Evolutionary conservation across 2,888 invertebrate species (phyloP), one percentile per base, ranked within the genome.

Genomic region (Calameuta idolon): DNA sequence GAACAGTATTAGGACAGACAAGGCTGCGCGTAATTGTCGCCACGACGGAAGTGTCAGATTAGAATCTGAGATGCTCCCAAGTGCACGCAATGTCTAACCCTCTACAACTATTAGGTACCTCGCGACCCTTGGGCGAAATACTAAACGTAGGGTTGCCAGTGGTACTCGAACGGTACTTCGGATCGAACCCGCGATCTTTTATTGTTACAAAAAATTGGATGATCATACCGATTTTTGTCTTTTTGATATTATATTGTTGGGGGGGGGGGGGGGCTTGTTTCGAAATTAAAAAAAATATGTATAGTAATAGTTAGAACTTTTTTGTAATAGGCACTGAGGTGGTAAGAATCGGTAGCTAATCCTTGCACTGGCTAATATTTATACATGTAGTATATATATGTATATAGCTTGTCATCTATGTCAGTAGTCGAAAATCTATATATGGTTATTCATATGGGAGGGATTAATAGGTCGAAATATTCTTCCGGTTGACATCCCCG

Each of bases 31-130:
- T 87, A 89, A 89, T 89, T 88, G 89, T 86, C 83, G 84, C 81
- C 85, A 80, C 86, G 89, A 88, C 89, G 90, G 90, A 90, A 90
- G 89, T 90, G 90, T 89, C 88, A 89, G 90, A 90, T 90, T 88
- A 88, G 84, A 89, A 90, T 90, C 90, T 89, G 89, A 90, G 90
- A 90, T 89, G 89, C 86, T 89, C 87, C 87, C 83, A 83, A 82
- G 37, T 75, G 79, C 85, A 85, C 85, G 84, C 85, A 84, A 89
- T 86, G 86, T 80, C 74, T 79, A 82, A 78, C 87, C 83, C 84
- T 80, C 85, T 80, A 78, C 82, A 82, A 84, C 82, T 86, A 87
- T 86, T 86, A 85, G 85, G 74, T 77, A 75, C 37, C 55, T 40
- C 30, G 76, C 78, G 40, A 81, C 77, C 79, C 79, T 76, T 74